Percentiles rank a stretch among this genome's conserved stretches.
phyloP scores from a whole-genome alignment of 2,113 vertebrate species.

The Chionomys nivalis region DNA sequence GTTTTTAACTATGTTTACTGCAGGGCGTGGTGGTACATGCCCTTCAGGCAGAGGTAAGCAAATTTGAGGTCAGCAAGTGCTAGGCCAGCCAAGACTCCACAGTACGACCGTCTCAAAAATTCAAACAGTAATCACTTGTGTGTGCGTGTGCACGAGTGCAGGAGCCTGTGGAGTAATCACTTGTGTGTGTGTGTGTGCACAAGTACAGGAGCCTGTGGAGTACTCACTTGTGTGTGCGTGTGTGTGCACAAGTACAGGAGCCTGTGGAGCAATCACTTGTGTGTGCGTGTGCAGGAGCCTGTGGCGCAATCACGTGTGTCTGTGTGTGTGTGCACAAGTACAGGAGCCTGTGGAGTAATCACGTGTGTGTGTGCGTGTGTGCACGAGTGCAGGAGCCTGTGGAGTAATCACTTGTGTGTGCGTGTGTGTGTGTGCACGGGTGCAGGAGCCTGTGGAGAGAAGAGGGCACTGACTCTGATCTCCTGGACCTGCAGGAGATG shows the following conservation, averaged over 20 bases:
- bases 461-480: neutral
- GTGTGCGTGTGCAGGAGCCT: neutral
- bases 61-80: neutral
- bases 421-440: too few relatives aligned
- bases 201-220: too few relatives aligned
- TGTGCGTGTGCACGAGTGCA: rapidly evolving
- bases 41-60: neutral
- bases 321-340: too few relatives aligned
- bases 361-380: rapidly evolving
- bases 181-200: too few relatives aligned
- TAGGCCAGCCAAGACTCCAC: neutral
- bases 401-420: too few relatives aligned
- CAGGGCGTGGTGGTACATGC: neutral
- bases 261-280: neutral
- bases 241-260: too few relatives aligned
- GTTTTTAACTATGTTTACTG: too few relatives aligned
- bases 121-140: neutral
- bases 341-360: neutral
- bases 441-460: neutral
- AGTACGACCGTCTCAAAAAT: neutral
- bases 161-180: neutral
- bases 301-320: neutral
- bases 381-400: neutral
- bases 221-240: neutral
- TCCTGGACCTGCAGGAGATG: neutral